Evolutionary conservation across 2,113 vertebrate species (phyloP).

Genomic region (Dendrocopos noguchii): DNA sequence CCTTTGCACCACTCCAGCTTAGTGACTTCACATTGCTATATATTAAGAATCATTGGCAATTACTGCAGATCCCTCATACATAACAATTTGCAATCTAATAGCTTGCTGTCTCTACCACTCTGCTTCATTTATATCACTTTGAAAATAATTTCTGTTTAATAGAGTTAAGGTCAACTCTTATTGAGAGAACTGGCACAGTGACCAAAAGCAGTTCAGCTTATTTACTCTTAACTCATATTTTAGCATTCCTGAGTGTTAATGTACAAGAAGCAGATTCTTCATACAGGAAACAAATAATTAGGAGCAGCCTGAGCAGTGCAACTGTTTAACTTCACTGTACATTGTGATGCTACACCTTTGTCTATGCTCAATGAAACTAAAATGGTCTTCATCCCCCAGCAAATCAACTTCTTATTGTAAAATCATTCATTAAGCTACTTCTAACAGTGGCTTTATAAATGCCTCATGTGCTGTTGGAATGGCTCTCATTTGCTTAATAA

Average conservation of each 20-base stretch:
- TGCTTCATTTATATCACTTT: constrained; percentile 51
- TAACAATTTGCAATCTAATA: constrained; percentile 44
- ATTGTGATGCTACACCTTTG: neutral
- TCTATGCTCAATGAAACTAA: neutral
- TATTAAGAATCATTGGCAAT: neutral
- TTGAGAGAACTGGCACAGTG: neutral
- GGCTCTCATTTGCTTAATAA: constrained; percentile 39
- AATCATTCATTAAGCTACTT: neutral
- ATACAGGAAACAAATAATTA: constrained; percentile 13
- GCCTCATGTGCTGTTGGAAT: neutral
- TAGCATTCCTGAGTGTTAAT: neutral
- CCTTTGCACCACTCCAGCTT: neutral
- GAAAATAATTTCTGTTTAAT: constrained; percentile 65
- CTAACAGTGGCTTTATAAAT: neutral
- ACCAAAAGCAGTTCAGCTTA: constrained; percentile 47
- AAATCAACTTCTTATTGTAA: neutral
- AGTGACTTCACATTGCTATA: constrained; percentile 4
- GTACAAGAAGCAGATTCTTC: constrained; percentile 25
- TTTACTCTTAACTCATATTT: constrained; percentile 24
- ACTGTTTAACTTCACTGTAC: neutral
- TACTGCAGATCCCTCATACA: constrained; percentile 12
- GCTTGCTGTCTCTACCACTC: neutral
- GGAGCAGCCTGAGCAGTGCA: neutral
- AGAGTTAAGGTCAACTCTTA: constrained; percentile 52
- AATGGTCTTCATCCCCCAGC: neutral